phyloP scores from a whole-genome alignment of 1,140 invertebrate genomes.

The Rhopalosiphum maidis region DNA sequence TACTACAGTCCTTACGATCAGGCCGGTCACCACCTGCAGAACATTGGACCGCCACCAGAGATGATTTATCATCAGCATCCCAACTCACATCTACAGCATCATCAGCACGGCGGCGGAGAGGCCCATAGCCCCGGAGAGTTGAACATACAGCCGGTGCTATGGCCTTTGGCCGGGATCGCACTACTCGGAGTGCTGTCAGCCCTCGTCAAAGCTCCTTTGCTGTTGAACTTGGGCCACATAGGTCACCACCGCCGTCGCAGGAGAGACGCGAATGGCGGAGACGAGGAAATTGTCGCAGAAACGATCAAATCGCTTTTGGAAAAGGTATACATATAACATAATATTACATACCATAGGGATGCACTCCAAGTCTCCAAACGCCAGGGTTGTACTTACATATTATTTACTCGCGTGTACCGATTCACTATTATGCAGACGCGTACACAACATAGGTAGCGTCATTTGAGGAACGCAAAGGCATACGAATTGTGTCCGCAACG shows the following conservation, averaged over 20 bases:
- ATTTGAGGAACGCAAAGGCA: background rate
- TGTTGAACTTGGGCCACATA: constrained; percentile 77
- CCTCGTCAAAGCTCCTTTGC: constrained; percentile 76
- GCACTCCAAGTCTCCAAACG: background rate
- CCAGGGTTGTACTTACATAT: background rate
- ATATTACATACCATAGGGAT: background rate
- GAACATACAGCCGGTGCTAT: constrained; percentile 65
- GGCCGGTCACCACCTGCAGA: background rate
- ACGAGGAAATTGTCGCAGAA: background rate
- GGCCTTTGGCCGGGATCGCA: constrained; percentile 78
- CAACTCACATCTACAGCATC: background rate
- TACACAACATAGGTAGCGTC: background rate
- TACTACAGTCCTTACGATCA: constrained; percentile 10
- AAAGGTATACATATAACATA: background rate
- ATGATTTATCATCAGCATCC: background rate
- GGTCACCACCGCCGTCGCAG: constrained; percentile 63
- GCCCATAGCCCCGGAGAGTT: constrained; percentile 46
- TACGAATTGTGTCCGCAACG: background rate
- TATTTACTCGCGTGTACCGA: background rate
- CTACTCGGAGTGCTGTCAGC: constrained; percentile 79
- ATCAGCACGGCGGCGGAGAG: constrained; percentile 34
- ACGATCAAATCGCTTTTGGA: background rate
- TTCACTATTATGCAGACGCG: too few relatives aligned
- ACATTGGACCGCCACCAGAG: background rate
- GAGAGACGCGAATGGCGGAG: constrained; percentile 59